Base-by-base conservation (phyloP, 2,113 vertebrate genomes). In the Anarhynchus alexandrinus region DNA sequence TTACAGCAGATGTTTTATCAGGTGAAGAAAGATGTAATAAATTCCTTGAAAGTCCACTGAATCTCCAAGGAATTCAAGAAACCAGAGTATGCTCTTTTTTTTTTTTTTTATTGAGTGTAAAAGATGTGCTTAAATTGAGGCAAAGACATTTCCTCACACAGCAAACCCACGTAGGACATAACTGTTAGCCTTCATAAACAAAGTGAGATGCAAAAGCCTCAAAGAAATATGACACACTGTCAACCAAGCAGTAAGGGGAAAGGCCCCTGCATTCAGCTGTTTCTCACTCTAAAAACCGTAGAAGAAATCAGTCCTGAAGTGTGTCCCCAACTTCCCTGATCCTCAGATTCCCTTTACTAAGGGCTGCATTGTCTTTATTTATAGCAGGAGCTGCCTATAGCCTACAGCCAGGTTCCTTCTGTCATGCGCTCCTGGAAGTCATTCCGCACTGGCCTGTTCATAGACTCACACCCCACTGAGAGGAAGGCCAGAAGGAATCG, bases 341-440 rank as follows among this genome's bases (percentile, higher is more conserved):
- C 27, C 36, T 93, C 45, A 84, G 23, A 80, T 51, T 69, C 21
- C 49, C 43, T 80, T 95, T 51, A 15, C 27, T 61, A 40, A 66
- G 32, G 2, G 23, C 4, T 3, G 6, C 11, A 27, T 20, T 88
- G 19, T 70, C 47, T 82, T 86, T 47, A 73, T 81, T 88, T 57
- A 30, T 5, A 66, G 38, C n/a, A 82, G 16, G 42, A 58, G 14
- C 36, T 76, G 16, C 40, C 27, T 82, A 6, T 25, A 89, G 10
- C 23, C 80, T 70, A 21, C 30, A 81, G 40, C 14, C 18, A 36
- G 2, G 17, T 57, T 74, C 17, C n/a, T 74, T 91, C 59, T 51
- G n/a, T 47, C 42, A 23, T 32, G 12, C 0, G 0, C 11, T 89
- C n/a, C 51, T 47, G 20, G 15, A 51, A 67, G 42, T 34, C 2